Evolutionary conservation across 2,888 invertebrate species (phyloP).

Genomic region (Carpatolechia fugitivella): DNA sequence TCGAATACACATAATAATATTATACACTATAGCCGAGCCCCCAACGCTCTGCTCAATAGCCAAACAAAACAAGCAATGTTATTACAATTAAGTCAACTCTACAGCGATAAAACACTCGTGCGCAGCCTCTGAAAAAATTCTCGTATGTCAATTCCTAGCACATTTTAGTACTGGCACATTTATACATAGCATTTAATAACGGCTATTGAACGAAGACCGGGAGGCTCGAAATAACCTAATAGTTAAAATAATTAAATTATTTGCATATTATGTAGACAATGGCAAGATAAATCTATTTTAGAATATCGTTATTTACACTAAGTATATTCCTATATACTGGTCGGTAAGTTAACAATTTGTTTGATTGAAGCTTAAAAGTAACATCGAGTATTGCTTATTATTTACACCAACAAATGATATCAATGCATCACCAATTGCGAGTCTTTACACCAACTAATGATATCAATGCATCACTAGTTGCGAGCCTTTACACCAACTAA

Average conservation of each 20-base stretch:
- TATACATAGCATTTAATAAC: not conserved
- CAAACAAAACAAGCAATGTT: not conserved
- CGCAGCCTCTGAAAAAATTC: not conserved
- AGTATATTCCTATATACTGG: conserved; percentile 9
- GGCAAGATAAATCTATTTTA: conserved; percentile 9
- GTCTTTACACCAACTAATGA: not conserved
- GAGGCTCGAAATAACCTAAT: conserved; percentile 4
- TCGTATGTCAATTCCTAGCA: not conserved
- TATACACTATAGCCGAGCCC: not conserved
- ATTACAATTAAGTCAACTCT: not conserved
- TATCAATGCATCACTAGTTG: conserved; percentile 7
- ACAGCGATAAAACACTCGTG: not conserved
- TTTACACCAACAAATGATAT: conserved; percentile 7
- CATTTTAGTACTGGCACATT: not conserved
- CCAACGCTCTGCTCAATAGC: not conserved
- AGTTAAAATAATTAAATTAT: conserved; percentile 6
- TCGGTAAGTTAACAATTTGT: conserved; percentile 5
- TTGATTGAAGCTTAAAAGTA: conserved; percentile 12
- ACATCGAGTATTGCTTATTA: conserved; percentile 11
- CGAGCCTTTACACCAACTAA: not conserved
- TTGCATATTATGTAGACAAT: conserved; percentile 8
- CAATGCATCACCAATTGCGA: conserved; percentile 4
- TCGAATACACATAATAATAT: conserved; percentile 4
- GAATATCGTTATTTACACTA: conserved; percentile 12
- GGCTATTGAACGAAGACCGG: conserved; percentile 1